Evolutionary conservation across 2,797 vertebrate genomes (phyloP).

Genomic region (Cossypha niveicapilla): DNA sequence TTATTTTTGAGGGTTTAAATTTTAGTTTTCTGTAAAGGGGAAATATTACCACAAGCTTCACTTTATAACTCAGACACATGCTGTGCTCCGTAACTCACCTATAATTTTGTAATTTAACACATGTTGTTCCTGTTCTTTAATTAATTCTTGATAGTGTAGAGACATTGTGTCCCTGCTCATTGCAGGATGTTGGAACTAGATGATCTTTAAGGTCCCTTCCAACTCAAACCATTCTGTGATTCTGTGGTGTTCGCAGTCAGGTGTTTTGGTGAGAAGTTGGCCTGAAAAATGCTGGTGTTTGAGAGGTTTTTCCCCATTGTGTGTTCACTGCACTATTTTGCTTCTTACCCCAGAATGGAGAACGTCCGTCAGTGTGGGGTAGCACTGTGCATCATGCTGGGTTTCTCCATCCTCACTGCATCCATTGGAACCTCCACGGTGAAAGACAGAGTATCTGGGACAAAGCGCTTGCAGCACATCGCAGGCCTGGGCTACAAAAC

Average conservation of each 20-base stretch:
- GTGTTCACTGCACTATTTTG: not conserved
- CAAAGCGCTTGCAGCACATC: slow-evolving; percentile 72
- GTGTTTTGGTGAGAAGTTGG: not conserved
- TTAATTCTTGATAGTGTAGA: not conserved
- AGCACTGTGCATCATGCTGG: slow-evolving; percentile 74
- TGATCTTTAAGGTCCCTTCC: fast-evolving
- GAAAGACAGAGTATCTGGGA: slow-evolving; percentile 65
- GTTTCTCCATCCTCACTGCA: slow-evolving; percentile 71
- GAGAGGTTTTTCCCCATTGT: fast-evolving
- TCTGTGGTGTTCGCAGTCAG: not conserved
- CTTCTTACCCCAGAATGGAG: slow-evolving; percentile 65
- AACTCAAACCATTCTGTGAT: not conserved
- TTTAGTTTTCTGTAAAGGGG: not conserved
- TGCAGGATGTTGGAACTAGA: not conserved
- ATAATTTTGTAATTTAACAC: not conserved
- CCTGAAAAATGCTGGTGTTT: not conserved
- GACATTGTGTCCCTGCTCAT: not conserved
- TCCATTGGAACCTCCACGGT: slow-evolving; percentile 64
- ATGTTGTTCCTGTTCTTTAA: not conserved
- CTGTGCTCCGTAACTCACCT: not conserved
- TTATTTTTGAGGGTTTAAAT: not conserved
- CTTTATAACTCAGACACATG: not conserved
- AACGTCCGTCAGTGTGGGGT: slow-evolving; percentile 76
- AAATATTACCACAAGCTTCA: not conserved
- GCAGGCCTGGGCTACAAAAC: slow-evolving; percentile 69